Percentiles rank a stretch among this genome's conserved stretches.
These are phyloP conservation scores for Scaptodrosophila lebanonensis DNA, from an alignment of 1,140 invertebrate species.

Conservation along the genomic window DNA sequence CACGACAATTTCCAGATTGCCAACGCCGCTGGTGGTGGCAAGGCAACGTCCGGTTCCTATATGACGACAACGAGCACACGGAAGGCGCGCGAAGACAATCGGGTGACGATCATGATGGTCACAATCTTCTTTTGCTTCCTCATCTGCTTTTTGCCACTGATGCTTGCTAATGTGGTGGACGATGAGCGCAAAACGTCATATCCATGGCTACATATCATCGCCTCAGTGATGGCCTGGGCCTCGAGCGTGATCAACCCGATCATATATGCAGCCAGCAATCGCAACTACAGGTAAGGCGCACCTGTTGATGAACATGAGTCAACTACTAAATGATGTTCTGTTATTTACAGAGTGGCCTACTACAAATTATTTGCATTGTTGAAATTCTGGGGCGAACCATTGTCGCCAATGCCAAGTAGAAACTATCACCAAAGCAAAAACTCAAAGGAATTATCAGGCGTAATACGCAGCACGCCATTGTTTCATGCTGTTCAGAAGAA, in stretches of 20 bases:
- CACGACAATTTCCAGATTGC: constrained; percentile 63
- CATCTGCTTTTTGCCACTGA: constrained; percentile 89
- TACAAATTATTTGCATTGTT: constrained; percentile 66
- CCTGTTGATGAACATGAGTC: not conserved
- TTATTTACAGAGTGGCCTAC: constrained; percentile 59
- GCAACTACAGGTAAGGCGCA: constrained; percentile 81
- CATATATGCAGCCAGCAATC: constrained; percentile 91
- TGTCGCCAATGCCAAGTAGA: constrained; percentile 74
- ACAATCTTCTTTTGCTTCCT: constrained; percentile 91
- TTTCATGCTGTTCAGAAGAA: constrained; percentile 69
- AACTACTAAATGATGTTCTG: not conserved
- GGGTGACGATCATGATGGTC: constrained; percentile 89
- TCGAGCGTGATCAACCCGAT: constrained; percentile 91
- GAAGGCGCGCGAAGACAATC: constrained; percentile 83
- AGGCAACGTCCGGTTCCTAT: constrained; percentile 46
- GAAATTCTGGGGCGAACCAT: constrained; percentile 74
- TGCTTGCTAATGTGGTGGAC: constrained; percentile 90
- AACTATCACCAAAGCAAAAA: constrained; percentile 76
- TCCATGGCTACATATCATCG: constrained; percentile 86
- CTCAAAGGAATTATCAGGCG: constrained; percentile 70
- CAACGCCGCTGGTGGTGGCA: constrained; percentile 27
- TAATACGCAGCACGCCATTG: constrained; percentile 69
- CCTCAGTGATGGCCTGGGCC: constrained; percentile 90
- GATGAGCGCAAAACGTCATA: constrained; percentile 81
- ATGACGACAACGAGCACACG: constrained; percentile 52